Percentiles rank a stretch among this genome's conserved stretches.
These are phyloP conservation scores for Brenthis daphne DNA, from an alignment of 2,888 invertebrate genomes.

Conservation along the genomic window DNA sequence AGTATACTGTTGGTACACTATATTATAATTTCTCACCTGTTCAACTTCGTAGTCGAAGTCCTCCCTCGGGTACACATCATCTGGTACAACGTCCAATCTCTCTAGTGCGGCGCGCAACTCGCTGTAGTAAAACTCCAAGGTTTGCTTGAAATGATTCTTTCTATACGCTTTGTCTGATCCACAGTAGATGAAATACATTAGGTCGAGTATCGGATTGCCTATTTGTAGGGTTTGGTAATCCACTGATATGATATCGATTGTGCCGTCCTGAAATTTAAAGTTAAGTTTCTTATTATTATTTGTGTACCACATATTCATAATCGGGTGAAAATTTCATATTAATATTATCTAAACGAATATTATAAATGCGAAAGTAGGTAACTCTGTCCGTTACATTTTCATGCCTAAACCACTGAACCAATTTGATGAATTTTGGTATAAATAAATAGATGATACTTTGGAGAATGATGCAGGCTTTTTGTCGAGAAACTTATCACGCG, in stretches of 20 bases:
- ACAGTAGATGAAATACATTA: conserved; percentile 48
- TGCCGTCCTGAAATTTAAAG: conserved; percentile 34
- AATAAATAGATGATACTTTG: too few species aligned
- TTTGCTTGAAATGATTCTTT: conserved; percentile 39
- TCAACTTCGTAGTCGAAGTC: conserved; percentile 48
- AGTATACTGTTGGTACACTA: too few species aligned
- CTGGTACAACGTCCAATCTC: conserved; percentile 42
- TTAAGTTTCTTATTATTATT: not conserved
- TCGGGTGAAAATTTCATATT: too few species aligned
- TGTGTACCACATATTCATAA: too few species aligned
- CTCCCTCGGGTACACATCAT: conserved; percentile 43
- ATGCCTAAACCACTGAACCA: too few species aligned
- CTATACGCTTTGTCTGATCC: conserved; percentile 51
- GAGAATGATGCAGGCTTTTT: too few species aligned
- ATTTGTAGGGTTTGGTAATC: conserved; percentile 41
- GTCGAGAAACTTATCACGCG: too few species aligned
- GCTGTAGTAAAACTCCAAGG: conserved; percentile 47
- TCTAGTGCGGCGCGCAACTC: conserved; percentile 42
- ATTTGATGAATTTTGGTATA: too few species aligned
- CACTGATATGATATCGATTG: conserved; percentile 34
- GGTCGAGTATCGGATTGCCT: conserved; percentile 37
- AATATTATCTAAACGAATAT: too few species aligned
- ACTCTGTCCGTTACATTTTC: too few species aligned
- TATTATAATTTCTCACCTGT: conserved; percentile 38
- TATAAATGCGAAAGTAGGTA: too few species aligned